Evolutionary conservation across 2,888 invertebrate species (phyloP).

Genomic region (Dasysyrphus tricinctus): DNA sequence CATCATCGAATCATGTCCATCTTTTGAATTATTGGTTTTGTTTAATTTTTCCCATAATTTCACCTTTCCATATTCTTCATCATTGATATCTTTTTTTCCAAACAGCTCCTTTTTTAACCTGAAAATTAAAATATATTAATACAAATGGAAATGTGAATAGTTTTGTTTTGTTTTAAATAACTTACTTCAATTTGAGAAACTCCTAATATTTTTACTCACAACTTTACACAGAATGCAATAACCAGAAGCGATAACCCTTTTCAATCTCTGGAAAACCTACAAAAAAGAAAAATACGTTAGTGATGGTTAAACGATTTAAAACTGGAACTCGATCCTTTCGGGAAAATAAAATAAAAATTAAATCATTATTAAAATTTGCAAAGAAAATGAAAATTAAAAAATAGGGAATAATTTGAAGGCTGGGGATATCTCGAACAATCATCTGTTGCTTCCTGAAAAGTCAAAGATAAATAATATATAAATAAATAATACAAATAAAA

Average conservation of each 20-base stretch:
- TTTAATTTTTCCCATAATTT: not conserved
- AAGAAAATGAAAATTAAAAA: constrained; percentile 4
- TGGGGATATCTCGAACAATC: not conserved
- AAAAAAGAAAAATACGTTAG: constrained; percentile 76
- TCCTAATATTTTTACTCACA: not conserved
- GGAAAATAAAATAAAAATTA: constrained; percentile 50
- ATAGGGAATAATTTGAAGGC: not conserved
- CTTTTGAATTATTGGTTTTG: not conserved
- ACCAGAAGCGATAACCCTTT: not conserved
- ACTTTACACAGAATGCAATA: not conserved
- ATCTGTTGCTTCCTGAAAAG: constrained; percentile 32
- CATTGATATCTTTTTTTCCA: not conserved
- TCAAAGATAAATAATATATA: constrained; percentile 32
- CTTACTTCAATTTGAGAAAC: not conserved
- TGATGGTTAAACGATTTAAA: constrained; percentile 13
- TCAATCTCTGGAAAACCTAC: constrained; percentile 31
- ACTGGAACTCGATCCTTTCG: constrained; percentile 34
- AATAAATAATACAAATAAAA: constrained; percentile 62
- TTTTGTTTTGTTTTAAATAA: not conserved
- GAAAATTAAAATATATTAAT: constrained; percentile 32
- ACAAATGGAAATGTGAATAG: too few relatives aligned
- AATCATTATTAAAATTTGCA: not conserved
- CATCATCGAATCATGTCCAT: constrained; percentile 34
- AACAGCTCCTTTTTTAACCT: constrained; percentile 17
- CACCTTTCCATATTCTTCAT: not conserved